These are phyloP conservation scores for Megaustenia siamemsis DNA, from an alignment of 2,888 invertebrate genomes.

Conservation along the genomic window DNA sequence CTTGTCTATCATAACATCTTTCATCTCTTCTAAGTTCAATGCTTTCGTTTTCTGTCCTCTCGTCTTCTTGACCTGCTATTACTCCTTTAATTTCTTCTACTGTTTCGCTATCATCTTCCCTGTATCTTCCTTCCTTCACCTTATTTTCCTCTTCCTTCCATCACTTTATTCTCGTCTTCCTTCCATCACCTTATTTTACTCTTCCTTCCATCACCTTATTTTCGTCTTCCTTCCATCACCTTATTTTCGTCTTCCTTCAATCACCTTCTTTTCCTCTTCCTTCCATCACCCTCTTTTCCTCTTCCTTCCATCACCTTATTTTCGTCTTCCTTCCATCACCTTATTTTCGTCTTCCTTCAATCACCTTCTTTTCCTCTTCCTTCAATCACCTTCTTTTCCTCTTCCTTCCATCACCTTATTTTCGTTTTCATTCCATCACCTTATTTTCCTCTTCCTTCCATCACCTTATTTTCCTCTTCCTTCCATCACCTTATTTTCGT, in stretches of 20 bases:
- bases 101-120: background rate
- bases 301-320: background rate
- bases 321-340: background rate
- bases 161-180: background rate
- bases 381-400: background rate
- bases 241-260: background rate
- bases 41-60: background rate
- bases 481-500: no score
- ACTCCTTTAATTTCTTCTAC: background rate
- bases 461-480: no score
- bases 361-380: background rate
- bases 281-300: background rate
- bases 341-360: background rate
- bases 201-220: background rate
- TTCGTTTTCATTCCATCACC: no score
- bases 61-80: background rate
- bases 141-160: no score
- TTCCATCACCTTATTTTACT: background rate
- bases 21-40: background rate
- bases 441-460: no score
- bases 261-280: background rate
- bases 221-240: background rate
- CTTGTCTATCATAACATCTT: no score
- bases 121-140: background rate
- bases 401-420: background rate